Evolutionary conservation across 1,140 invertebrate species (phyloP), one percentile per base, ranked within the genome.

Genomic region (Drosophila bifasciata): DNA sequence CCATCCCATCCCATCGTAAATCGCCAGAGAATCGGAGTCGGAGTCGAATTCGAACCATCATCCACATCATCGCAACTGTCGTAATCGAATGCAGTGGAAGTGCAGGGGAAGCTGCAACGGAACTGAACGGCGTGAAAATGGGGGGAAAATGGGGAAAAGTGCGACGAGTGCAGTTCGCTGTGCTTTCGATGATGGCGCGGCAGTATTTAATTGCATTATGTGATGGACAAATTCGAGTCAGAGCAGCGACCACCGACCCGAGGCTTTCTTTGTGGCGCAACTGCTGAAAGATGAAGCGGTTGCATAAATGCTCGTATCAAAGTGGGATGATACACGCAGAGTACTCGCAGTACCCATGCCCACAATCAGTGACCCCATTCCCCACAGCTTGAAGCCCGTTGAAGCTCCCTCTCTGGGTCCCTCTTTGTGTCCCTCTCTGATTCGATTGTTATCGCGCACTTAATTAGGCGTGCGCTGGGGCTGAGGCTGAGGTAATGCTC

Each of bases 161-260:
- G 80, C 77, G 73, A 76, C 76, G 67, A 85, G 72, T 84, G 81
- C 73, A 76, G 63, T 76, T 86, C 68, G 81, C 25, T 86, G 76
- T 86, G 80, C 79, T 85, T 85, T 86, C 80, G 63, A 62, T 79
- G 78, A 66, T 68, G 64, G 59, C 68, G 62, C 60, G 56, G 76
- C 73, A 62, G 11, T 36, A 81, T 57, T 72, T 77, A 76, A 85
- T 84, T 85, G 76, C 67, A 76, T 84, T 83, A 85, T 79, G 70
- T 63, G 79, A 79, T 50, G 62, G 61, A 70, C 56, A 70, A 66
- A 59, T 66, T 72, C 63, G 49, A 57, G 62, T 32, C 63, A 57
- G 66, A 41, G 49, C 19, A 45, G 64, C 64, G 67, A 23, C 23
- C 23, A 5, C 23, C 23, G 5, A 6, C 5, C 23, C 55, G 3